Evolutionary conservation across 2,797 vertebrate genomes (phyloP).

Genomic region (Phaenicophaeus curvirostris): DNA sequence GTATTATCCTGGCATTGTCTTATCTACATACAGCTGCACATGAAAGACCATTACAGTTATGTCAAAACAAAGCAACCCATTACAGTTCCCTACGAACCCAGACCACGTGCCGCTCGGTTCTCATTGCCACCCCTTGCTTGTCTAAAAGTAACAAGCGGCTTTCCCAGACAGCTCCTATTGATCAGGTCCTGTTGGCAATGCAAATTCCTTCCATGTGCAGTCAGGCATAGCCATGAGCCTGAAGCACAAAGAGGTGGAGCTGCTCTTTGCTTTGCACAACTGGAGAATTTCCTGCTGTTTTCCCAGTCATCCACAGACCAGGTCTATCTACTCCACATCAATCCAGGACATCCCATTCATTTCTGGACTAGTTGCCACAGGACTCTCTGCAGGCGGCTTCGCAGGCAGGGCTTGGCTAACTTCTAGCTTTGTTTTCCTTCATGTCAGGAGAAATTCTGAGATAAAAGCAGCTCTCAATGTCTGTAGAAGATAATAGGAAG

Average conservation of each 20-base stretch:
- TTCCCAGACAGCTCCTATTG: constrained; percentile 71
- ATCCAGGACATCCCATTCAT: constrained; percentile 54
- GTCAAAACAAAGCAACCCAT: constrained; percentile 65
- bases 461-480: neutral
- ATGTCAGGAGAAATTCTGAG: neutral
- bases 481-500: neutral
- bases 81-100: constrained; percentile 38
- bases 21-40: constrained; percentile 74
- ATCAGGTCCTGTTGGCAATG: constrained; percentile 60
- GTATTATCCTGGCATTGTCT: constrained; percentile 62
- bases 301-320: constrained; percentile 45
- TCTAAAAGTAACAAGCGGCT: constrained; percentile 36
- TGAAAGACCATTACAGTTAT: constrained; percentile 62
- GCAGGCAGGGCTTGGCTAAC: constrained; percentile 7
- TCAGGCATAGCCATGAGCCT: constrained; percentile 63
- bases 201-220: constrained; percentile 65
- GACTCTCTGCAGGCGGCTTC: constrained; percentile 34
- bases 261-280: constrained; percentile 59
- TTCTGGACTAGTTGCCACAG: neutral
- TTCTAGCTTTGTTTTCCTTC: constrained; percentile 43
- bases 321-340: constrained; percentile 53
- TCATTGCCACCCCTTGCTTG: constrained; percentile 58
- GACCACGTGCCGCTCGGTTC: constrained; percentile 16
- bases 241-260: constrained; percentile 63
- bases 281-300: constrained; percentile 66